These are phyloP conservation scores for Rhopalosiphum nymphaeae DNA, from an alignment of 2,888 invertebrate species.

Conservation along the genomic window DNA sequence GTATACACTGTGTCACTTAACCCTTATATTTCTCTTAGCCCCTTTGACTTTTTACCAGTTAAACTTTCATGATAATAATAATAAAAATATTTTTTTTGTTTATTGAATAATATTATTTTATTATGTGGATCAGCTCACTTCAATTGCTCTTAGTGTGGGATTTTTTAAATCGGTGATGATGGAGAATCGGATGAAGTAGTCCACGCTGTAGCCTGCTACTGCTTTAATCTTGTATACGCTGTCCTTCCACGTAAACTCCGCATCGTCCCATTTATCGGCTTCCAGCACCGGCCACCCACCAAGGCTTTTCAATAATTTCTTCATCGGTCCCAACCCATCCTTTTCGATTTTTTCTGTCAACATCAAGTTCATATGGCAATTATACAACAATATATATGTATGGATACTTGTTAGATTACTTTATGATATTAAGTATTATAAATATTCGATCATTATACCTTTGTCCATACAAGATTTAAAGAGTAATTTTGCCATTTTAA, in stretches of 20 bases:
- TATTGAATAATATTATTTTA: not conserved
- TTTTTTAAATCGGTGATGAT: conserved; percentile 91
- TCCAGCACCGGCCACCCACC: conserved; percentile 96
- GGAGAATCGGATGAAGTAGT: conserved; percentile 91
- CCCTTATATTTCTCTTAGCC: no score
- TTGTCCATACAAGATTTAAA: conserved; percentile 92
- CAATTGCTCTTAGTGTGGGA: conserved; percentile 85
- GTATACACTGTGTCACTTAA: no score
- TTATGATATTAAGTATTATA: not conserved
- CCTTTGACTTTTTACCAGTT: no score
- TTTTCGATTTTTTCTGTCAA: conserved; percentile 82
- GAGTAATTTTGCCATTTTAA: conserved; percentile 83
- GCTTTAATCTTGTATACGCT: conserved; percentile 85
- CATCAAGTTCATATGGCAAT: not conserved
- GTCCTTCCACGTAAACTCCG: conserved; percentile 83
- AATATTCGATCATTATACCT: conserved; percentile 74
- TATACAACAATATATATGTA: not conserved
- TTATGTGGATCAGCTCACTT: conserved; percentile 74
- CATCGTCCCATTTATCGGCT: conserved; percentile 80
- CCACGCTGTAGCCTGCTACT: conserved; percentile 84
- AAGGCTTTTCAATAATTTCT: conserved; percentile 79
- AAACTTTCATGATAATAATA: no score
- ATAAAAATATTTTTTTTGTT: not conserved
- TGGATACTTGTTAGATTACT: not conserved
- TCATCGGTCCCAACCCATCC: conserved; percentile 81